Evolutionary conservation across 2,797 vertebrate species (phyloP).

Genomic region (Urophycis tenuis): DNA sequence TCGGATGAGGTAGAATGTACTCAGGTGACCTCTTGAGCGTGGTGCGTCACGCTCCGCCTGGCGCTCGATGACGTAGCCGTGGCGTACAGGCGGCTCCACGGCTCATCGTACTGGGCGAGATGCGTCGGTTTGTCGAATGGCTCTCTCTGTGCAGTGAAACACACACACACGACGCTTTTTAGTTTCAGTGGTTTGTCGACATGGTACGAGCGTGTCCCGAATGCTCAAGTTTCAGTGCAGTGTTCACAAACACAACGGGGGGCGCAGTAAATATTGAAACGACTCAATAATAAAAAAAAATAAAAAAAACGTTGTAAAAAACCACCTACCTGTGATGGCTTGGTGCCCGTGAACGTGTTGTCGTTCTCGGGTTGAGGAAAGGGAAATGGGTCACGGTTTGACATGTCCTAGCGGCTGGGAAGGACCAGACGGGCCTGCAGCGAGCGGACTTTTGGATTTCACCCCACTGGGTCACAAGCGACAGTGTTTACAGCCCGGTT

Average conservation of each 20-base stretch:
- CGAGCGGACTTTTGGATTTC: not conserved
- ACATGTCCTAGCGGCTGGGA: constrained; percentile 28
- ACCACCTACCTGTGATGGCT: constrained; percentile 61
- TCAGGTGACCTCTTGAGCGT: constrained; percentile 60
- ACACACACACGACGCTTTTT: not conserved
- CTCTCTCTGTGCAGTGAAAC: constrained; percentile 53
- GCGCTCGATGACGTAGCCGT: constrained; percentile 64
- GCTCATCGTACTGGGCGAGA: constrained; percentile 69
- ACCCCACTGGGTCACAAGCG: too few relatives aligned
- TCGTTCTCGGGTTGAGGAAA: constrained; percentile 60
- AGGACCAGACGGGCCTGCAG: not conserved
- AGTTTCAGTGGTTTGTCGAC: not conserved
- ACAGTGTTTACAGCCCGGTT: too few relatives aligned
- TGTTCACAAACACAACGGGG: not conserved
- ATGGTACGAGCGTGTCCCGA: not conserved
- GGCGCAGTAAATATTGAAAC: too few relatives aligned
- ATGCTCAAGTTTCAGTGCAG: not conserved
- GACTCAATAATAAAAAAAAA: not conserved
- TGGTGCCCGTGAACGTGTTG: constrained; percentile 53
- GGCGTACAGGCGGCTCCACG: constrained; percentile 73
- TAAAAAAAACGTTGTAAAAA: too few relatives aligned
- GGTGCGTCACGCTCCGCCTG: constrained; percentile 44
- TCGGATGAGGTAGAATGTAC: not conserved
- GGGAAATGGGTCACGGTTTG: constrained; percentile 63
- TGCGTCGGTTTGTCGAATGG: constrained; percentile 55